phyloP scores from a whole-genome alignment of 92 coral and sea anemone genomes.

The Epizoanthus illoricatus region DNA sequence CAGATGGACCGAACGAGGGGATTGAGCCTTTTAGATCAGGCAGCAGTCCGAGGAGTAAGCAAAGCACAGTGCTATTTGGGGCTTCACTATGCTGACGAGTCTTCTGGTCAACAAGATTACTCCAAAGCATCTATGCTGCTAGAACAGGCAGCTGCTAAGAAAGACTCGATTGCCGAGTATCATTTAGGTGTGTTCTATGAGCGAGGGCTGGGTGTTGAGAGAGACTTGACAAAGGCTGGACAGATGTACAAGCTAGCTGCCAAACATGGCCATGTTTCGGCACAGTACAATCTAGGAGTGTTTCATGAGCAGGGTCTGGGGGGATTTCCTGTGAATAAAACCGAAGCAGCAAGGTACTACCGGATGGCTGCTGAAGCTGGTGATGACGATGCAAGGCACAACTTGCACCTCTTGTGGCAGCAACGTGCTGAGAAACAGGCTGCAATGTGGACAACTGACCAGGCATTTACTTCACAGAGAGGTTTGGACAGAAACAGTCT shows the following conservation, averaged over 20 bases:
- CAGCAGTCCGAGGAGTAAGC: conserved; percentile 64
- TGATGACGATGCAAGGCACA: conserved; percentile 87
- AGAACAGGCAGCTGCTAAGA: conserved; percentile 82
- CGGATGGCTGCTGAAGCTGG: conserved; percentile 95
- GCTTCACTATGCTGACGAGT: conserved; percentile 81
- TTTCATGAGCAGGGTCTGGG: conserved; percentile 95
- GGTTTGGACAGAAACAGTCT: conserved; percentile 23
- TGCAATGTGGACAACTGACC: conserved; percentile 23
- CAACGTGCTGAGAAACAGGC: conserved; percentile 37
- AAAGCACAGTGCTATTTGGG: conserved; percentile 96
- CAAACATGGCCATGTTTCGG: conserved; percentile 82
- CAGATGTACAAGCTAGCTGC: conserved; percentile 83
- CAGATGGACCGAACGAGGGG: conserved; percentile 58
- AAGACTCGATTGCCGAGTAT: conserved; percentile 82
- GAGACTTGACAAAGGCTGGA: conserved; percentile 75
- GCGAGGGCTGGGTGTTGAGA: conserved; percentile 80
- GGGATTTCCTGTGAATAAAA: conserved; percentile 72
- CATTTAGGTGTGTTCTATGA: conserved; percentile 92
- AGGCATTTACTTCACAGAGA: conserved; percentile 5
- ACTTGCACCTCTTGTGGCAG: conserved; percentile 56
- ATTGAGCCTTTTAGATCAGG: conserved; percentile 56
- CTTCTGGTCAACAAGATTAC: conserved; percentile 64
- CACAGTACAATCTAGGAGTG: conserved; percentile 91
- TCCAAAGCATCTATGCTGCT: conserved; percentile 74
- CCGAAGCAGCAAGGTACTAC: conserved; percentile 84